Evolutionary conservation across 2,888 invertebrate species (phyloP), one percentile per base, ranked within the genome.

Genomic region (Cosmia trapezina): DNA sequence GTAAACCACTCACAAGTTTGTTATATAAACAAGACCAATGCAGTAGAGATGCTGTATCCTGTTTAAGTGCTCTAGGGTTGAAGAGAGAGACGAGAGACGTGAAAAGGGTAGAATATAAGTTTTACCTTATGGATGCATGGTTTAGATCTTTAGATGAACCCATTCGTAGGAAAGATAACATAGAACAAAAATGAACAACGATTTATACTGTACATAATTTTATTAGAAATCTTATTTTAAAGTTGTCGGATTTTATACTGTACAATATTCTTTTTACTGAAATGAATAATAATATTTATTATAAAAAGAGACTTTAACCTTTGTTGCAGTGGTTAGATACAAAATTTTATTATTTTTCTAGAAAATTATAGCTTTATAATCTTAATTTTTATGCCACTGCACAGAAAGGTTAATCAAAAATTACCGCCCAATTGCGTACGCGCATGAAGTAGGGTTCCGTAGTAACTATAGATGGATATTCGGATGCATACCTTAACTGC

Each of bases 251-350:
- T 54, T 73, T 53, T 70, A 75, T 37, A 53, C 56, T 49, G 45
- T 65, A 57, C 54, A 68, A 56, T 70, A 68, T 68, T 74, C 47
- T 68, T 77, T 73, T 64, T 61, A 63, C 56, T 43, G 12, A 60
- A 69, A 74, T 65, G 28, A 70, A 80, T 62, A 54, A 47, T 53
- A 51, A 54, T 62, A 12, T 70, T 71, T 62, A 12, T 70, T 71
- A 70, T 71, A 22, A 67, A 73, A 57, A 63, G n/a, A 81, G 81
- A 81, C 81, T 81, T 81, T 78, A 81, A 71, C 79, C 75, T 81
- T 78, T 78, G 54, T 47, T 68, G 83, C 78, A 75, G 83, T 81
- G 81, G 81, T 82, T 78, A 78, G 54, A 53, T 70, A 62, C 67
- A 64, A 70, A 70, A 70, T 70, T 65, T 49, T 45, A 54, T 64